Evolutionary conservation across 1,140 invertebrate genomes (phyloP), one percentile per base, ranked within the genome.

Genomic region (Drosophila arizonae): DNA sequence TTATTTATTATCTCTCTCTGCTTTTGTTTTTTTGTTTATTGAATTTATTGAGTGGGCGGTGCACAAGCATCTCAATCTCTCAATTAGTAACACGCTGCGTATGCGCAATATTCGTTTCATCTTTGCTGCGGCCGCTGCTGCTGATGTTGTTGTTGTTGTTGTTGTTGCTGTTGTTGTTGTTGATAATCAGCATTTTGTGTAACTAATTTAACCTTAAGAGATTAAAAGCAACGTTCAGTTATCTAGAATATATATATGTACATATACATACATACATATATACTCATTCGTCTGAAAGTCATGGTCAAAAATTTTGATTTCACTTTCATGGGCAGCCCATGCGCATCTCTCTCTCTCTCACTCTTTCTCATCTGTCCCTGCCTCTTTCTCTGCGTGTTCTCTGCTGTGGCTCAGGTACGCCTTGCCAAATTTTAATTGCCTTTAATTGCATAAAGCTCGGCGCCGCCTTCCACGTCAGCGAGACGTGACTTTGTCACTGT

Each of bases 361-460:
- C 10, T 50, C 9, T 13, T 0, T 51, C 3, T 28, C 4, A 24
- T 51, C 11, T 26, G 4, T 55, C 15, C 13, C 15, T 28, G 10
- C 41, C 17, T 26, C 11, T 36, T 4, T 41, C 5, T 26, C 36
- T 26, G 26, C 13, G 21, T 46, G 24, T 46, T 45, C 1, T 28
- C 24, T 28, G 41, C 15, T 43, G 36, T 2, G 36, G 21, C 48
- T 60, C 57, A 60, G 57, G 43, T 60, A 48, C 43, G 24, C 9
- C 21, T 6, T 26, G 21, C 46, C 3, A 46, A 50, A 33, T 70
- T 87, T 82, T 87, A 87, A 86, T 87, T 87, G 72, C 33, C 41
- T 30, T 30, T 87, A 58, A 86, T 86, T 86, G 72, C 76, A 86
- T 79, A 86, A 87, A 86, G 70, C 52, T 51, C 13, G 17, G 43